Evolutionary conservation across 2,113 vertebrate species (phyloP), one percentile per base, ranked within the genome.

Genomic region (Condylura cristata): DNA sequence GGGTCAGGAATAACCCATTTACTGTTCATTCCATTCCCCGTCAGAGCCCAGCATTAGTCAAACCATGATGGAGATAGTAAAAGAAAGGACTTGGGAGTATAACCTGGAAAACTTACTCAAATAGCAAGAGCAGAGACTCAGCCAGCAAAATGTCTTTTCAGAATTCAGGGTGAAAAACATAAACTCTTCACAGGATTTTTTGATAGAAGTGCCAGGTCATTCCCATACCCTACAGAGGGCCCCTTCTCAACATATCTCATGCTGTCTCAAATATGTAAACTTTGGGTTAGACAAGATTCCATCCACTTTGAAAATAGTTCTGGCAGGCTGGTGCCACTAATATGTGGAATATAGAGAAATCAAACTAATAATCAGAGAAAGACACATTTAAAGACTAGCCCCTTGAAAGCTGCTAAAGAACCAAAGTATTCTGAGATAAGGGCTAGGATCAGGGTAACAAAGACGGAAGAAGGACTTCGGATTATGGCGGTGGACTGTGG

Each of bases 131-230:
- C 68, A 72, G 32, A 24, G 26, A 61, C 17, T 4, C 7, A 3
- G 18, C 71, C 32, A 51, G 24, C 17, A 13, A n/a, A 28, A 1
- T 28, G 30, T 51, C 26, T 85, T 75, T 46, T 91, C 26, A 48
- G 20, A 89, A 48, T 0, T 16, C 0, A 76, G 53, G n/a, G 1
- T 9, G 60, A 46, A 17, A 1, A 12, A 63, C 34, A 60, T 5
- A 32, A 41, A 89, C 76, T 8, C 2, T 20, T 92, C n/a, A 20
- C 3, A 44, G 30, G 17, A 63, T 8, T 72, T 32, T 28, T 39
- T 60, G 5, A n/a, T 28, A 1, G 24, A 28, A 32, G 3, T 10
- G 1, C 2, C 24, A n/a, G 1, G 24, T 5, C 16, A 4, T 12
- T 17, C 41, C 20, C 20, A 28, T 39, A 13, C 3, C 9, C 14